Evolutionary conservation across 2,797 vertebrate genomes (phyloP).

Genomic region (Smutsia gigantea): DNA sequence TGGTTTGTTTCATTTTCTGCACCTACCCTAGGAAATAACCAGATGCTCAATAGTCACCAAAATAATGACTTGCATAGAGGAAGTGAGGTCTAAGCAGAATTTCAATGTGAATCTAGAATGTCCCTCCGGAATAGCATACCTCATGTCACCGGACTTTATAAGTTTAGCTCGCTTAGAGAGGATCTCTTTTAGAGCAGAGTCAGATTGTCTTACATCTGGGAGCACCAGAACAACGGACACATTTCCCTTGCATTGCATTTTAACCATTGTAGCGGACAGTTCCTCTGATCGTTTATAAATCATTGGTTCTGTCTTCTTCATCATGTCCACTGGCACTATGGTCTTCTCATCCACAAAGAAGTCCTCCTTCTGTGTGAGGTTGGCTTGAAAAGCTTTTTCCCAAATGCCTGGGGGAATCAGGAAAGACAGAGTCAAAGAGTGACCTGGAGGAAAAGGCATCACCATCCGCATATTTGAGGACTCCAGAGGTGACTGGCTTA

Average conservation of each 20-base stretch:
- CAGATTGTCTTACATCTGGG: background rate
- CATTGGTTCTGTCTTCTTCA: constrained; percentile 81
- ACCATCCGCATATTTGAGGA: background rate
- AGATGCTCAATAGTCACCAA: background rate
- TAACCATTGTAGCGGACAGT: background rate
- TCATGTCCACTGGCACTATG: constrained; percentile 92
- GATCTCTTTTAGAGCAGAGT: background rate
- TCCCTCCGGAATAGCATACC: background rate
- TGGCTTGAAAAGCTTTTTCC: constrained; percentile 77
- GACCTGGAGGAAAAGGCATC: background rate
- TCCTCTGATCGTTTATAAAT: constrained; percentile 63
- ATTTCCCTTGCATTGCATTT: background rate
- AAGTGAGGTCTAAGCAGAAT: background rate
- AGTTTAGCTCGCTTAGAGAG: background rate
- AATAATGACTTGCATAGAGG: background rate
- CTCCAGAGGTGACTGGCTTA: background rate
- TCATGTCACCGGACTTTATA: background rate
- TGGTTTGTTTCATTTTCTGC: background rate
- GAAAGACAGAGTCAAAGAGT: background rate
- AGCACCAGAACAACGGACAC: background rate
- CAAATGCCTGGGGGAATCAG: constrained; percentile 76
- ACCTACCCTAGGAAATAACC: background rate
- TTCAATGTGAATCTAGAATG: background rate
- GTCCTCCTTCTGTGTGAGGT: constrained; percentile 73
- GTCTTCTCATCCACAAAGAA: constrained; percentile 87